phyloP scores from a whole-genome alignment of 2,797 vertebrate genomes.

The Novumbra hubbsi region DNA sequence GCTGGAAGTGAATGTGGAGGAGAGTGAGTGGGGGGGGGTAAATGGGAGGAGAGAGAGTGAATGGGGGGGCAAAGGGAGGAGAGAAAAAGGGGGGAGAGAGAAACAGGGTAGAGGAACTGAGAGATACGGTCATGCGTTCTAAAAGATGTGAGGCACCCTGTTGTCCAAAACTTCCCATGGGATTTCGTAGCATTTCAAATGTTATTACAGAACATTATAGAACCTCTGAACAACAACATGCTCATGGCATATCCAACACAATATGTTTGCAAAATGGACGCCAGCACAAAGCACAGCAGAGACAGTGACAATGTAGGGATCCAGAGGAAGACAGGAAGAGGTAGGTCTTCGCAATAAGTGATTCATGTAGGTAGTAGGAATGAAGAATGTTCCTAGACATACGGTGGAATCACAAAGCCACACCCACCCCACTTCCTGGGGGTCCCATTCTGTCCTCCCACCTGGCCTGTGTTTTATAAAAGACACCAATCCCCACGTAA shows the following conservation, averaged over 20 bases:
- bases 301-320: conserved; percentile 11
- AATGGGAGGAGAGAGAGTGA: no score
- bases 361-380: conserved; percentile 42
- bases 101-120: no score
- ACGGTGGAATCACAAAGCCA: conserved; percentile 65
- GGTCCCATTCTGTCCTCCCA: conserved; percentile 4
- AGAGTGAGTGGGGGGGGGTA: no score
- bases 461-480: conserved; percentile 62
- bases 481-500: conserved; percentile 77
- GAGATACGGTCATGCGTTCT: not conserved
- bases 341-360: conserved; percentile 32
- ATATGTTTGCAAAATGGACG: conserved; percentile 22
- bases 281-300: conserved; percentile 13
- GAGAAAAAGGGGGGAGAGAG: no score
- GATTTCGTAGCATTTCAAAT: not conserved
- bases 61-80: not conserved
- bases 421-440: conserved; percentile 46
- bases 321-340: conserved; percentile 8
- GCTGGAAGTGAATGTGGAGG: conserved; percentile 2
- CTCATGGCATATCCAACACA: not conserved
- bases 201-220: not conserved
- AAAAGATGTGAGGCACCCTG: no score
- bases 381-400: conserved; percentile 67
- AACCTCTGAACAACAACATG: not conserved
- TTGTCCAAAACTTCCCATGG: not conserved